Percentiles rank a stretch among this genome's conserved stretches.
These are phyloP conservation scores for Eurois occulta DNA, from an alignment of 2,888 invertebrate species.

Conservation along the genomic window DNA sequence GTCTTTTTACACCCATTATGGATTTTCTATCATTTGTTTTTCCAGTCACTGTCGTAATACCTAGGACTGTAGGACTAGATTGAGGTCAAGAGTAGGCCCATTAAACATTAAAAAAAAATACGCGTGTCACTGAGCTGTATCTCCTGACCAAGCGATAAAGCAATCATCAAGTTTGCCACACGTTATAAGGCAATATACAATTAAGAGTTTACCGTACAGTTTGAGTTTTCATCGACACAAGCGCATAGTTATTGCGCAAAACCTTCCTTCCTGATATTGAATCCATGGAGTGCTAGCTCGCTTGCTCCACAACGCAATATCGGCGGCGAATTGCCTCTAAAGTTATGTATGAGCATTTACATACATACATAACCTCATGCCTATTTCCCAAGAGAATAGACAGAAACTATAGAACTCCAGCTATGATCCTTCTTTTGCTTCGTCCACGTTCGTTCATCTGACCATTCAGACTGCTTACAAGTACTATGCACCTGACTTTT, in stretches of 20 bases:
- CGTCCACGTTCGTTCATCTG: background rate
- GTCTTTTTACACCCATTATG: background rate
- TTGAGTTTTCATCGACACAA: constrained; percentile 28
- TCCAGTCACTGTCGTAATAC: too few species aligned
- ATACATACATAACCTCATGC: background rate
- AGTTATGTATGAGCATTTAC: constrained; percentile 18
- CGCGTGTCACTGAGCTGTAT: background rate
- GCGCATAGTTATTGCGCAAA: constrained; percentile 38
- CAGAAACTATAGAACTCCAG: background rate
- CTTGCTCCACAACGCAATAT: constrained; percentile 66
- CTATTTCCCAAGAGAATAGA: background rate
- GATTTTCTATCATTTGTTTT: background rate
- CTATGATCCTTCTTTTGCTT: background rate
- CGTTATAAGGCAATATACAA: background rate
- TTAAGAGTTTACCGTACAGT: background rate
- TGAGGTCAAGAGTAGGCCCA: too few species aligned
- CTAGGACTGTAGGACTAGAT: too few species aligned
- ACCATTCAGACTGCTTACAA: background rate
- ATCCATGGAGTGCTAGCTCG: constrained; percentile 61
- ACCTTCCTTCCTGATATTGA: constrained; percentile 63
- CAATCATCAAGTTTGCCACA: background rate
- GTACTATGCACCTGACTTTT: background rate
- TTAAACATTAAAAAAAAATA: too few species aligned
- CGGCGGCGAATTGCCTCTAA: constrained; percentile 22
- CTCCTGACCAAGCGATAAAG: background rate